Base-by-base conservation (phyloP, 2,888 invertebrate species). In the Heteromyza rotundicornis region DNA sequence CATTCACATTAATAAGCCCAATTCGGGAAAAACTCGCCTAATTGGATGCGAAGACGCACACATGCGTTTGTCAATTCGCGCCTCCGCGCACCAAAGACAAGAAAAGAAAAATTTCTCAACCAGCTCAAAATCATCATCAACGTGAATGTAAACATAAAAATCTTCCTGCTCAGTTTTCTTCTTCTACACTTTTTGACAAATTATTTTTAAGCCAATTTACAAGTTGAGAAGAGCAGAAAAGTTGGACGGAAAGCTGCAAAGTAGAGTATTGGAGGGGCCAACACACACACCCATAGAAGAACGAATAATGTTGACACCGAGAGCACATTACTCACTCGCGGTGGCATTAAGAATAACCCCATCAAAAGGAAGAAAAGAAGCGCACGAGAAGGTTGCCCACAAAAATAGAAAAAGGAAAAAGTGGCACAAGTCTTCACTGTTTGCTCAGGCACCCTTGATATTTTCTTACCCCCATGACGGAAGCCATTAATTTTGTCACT, bases 171-270 rank as follows among this genome's bases (percentile, higher is more conserved):
- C 17, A 7, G n/a, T n/a, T 20, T 47, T 47, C 20, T 17, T 40
- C 16, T 7, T 7, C n/a, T n/a, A 3, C 14, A n/a, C 16, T n/a
- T 76, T 77, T 74, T 75, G 75, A 77, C 77, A 75, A 75, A 75
- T 75, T 75, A 77, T 77, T 74, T 77, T 76, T 73, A 77, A 77
- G 75, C 75, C 76, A 75, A 77, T 75, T 75, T 77, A 77, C 77
- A 75, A 77, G 72, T 77, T 74, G 73, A 69, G 77, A 71, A 74
- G 76, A 73, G 71, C 73, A 73, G 47, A 40, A 10, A 27, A 27
- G 27, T 5, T 5, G 27, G 27, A 27, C 27, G 27, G 27, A 27
- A 10, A 10, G 27, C 10, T 10, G 10, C 27, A 27, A n/a, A 27
- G 40, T n/a, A 14, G 8, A 40, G 40, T 3, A 40, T 14, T 40